phyloP scores from a whole-genome alignment of 2,113 vertebrate species.

The Bombycilla garrulus region DNA sequence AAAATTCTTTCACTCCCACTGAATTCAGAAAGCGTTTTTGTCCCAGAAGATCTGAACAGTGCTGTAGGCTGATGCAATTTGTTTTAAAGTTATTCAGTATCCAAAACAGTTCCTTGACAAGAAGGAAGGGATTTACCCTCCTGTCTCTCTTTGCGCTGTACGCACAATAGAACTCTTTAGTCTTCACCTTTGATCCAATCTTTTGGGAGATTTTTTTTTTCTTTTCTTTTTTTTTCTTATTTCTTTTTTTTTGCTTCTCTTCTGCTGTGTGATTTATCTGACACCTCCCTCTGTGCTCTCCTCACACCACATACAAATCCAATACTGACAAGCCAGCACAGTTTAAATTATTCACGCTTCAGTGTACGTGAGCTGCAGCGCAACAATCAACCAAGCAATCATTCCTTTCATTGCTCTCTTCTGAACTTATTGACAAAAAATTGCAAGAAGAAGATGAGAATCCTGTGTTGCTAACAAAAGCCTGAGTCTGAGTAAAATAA shows the following conservation, averaged over 20 bases:
- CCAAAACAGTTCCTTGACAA: background rate
- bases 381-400: conserved; percentile 11
- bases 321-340: conserved; percentile 40
- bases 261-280: conserved; percentile 10
- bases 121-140: background rate
- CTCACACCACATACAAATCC: conserved; percentile 47
- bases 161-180: background rate
- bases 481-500: background rate
- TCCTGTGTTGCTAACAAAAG: background rate
- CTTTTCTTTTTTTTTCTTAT: background rate
- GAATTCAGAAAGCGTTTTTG: background rate
- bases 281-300: conserved; percentile 4
- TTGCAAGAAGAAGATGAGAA: background rate
- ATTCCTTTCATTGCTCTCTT: conserved; percentile 60
- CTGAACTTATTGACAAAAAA: conserved; percentile 51
- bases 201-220: background rate
- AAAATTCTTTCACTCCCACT: conserved; percentile 18
- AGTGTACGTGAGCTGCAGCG: conserved; percentile 10
- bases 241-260: background rate
- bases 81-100: conserved; percentile 25
- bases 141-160: rapidly evolving
- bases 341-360: conserved; percentile 60
- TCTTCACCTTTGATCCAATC: background rate
- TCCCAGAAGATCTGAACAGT: background rate
- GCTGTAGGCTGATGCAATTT: conserved; percentile 18